Base-by-base conservation (phyloP, 2,113 vertebrate genomes). In the Seriola dumerili region DNA sequence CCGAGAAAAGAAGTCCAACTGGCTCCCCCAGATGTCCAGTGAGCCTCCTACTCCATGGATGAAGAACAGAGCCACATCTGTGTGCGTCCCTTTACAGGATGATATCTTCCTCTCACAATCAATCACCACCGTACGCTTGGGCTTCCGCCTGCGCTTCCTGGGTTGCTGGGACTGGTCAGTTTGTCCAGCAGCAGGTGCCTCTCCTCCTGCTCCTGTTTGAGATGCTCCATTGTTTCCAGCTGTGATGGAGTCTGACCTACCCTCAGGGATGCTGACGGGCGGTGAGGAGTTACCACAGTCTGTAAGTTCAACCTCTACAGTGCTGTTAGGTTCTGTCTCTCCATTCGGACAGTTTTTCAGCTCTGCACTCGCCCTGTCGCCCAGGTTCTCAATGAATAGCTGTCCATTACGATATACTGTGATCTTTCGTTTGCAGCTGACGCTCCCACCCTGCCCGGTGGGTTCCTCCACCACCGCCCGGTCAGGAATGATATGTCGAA, bases 31-130 rank as follows among this genome's bases (percentile, higher is more conserved):
- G 91, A 99, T 99, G 82, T 98, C 97, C 88, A 98, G 83, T 0
- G 98, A 99, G 17, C 98, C 98, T 0, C 98, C 98, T 0, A 99
- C 98, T 0, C 98, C 98, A 0, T 99, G 98, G 86, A 99, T 96
- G 94, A 99, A 99, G 87, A 99, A 99, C 6, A 99, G 93, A 4
- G 96, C 97, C 83, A 99, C 95, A 0, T 99, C 98, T 0, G 94
- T 13, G 84, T 99, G 97, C 0, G 95, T 93, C 40, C 95, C 98
- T 83, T 97, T 97, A 92, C 98, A 99, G 87, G 96, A 94, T 0
- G 95, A 95, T 89, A 99, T 97, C 86, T 87, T 95, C 84, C 97
- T 96, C 91, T 97, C 94, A 64, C 97, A 97, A 88, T 99, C 97
- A 5, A 99, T 96, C 76, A 96, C 93, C 87, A 99, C 89, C 0